phyloP scores from a whole-genome alignment of 2,797 vertebrate genomes.

The Ctenochaetus hawaiiensis region DNA sequence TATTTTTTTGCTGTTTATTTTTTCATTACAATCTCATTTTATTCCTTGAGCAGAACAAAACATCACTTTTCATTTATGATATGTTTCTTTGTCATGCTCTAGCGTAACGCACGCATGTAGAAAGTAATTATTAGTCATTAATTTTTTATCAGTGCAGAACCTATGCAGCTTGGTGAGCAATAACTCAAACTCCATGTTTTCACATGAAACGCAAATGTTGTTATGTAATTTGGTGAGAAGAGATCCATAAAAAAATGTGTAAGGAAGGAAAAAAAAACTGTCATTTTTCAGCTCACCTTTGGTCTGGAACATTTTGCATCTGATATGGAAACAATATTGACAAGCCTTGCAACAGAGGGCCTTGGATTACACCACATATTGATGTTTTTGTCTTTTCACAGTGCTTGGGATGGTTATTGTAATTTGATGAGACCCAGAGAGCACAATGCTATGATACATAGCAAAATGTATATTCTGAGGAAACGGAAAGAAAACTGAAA shows the following conservation, averaged over 20 bases:
- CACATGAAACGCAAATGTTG: conserved; percentile 51
- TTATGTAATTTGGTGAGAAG: conserved; percentile 38
- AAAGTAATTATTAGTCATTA: conserved; percentile 72
- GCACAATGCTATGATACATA: conserved; percentile 58
- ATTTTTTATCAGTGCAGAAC: conserved; percentile 70
- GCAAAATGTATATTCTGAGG: conserved; percentile 65
- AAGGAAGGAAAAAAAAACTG: conserved; percentile 41
- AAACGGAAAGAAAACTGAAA: conserved; percentile 69
- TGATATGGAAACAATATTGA: conserved; percentile 79
- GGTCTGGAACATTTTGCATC: conserved; percentile 74
- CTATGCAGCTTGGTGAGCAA: conserved; percentile 43
- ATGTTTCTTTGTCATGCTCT: conserved; percentile 61
- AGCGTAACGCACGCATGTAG: conserved; percentile 60
- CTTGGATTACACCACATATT: conserved; percentile 81
- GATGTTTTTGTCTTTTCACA: conserved; percentile 78
- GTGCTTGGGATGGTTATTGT: conserved; percentile 69
- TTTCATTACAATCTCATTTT: conserved; percentile 69
- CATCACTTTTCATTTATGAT: conserved; percentile 62
- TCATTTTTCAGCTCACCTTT: conserved; percentile 73
- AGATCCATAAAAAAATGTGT: conserved; percentile 22
- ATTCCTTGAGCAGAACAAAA: conserved; percentile 71
- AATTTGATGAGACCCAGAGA: conserved; percentile 74
- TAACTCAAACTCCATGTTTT: conserved; percentile 36
- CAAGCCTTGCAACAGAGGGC: conserved; percentile 68
- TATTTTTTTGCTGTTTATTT: conserved; percentile 44